Evolutionary conservation across 1,140 invertebrate genomes (phyloP), one percentile per base, ranked within the genome.

Genomic region (Cheumatopsyche charites): DNA sequence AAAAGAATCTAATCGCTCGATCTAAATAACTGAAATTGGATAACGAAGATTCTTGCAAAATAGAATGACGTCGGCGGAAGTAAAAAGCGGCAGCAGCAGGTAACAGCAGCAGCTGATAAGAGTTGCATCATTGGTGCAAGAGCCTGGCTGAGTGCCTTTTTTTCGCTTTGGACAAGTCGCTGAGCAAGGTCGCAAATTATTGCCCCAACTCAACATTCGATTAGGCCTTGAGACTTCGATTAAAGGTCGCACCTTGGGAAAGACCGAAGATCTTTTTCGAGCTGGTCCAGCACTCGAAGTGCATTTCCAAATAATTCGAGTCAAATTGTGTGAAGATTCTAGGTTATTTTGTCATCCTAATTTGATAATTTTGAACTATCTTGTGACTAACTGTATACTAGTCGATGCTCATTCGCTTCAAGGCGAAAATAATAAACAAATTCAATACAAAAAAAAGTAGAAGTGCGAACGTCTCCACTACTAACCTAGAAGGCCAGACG

Each of bases 111-210:
- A 58, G 55, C 55, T 58, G 55, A 58, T 58, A 23, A n/a, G 12
- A 47, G 47, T 68, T 68, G 66, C 66, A 68, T 68, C 66, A 67
- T 49, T 41, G 43, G 45, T 67, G 47, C 65, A 67, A 26, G 26
- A 66, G 42, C 41, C 23, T 36, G n/a, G n/a, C n/a, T n/a, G 66
- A 68, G 19, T 13, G 66, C 47, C 17, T 55, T 68, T 58, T 58
- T 26, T 52, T 52, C 23, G 47, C 55, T 12, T 58, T 25, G 12
- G 9, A 2, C 19, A 12, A 42, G 19, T 42, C 13, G 29, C 41
- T 12, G 21, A 7, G 25, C 66, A 68, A 68, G 66, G 66, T 41
- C 47, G 41, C 65, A 26, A 67, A 52, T 21, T 42, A 25, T 25
- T 42, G 15, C 29, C 29, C 29, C 29, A 36, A 36, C 29, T 9